These are phyloP conservation scores for Aleiodes sp. DNA, from an alignment of 1,140 invertebrate species.

Conservation along the genomic window DNA sequence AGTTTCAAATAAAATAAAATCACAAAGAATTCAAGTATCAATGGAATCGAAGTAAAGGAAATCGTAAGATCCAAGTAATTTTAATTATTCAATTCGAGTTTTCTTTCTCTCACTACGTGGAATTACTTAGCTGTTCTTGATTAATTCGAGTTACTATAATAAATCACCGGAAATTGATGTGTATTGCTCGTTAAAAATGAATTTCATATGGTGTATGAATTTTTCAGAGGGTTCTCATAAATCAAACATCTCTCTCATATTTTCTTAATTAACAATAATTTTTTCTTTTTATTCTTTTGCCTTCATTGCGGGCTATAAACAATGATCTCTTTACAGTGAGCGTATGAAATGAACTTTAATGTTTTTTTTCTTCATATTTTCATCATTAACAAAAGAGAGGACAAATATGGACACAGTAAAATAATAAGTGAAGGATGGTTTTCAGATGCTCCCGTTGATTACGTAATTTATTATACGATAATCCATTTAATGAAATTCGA, in stretches of 20 bases:
- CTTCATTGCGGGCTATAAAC: constrained; percentile 43
- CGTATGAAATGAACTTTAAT: constrained; percentile 37
- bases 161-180: not conserved
- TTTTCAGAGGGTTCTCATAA: not conserved
- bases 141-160: not conserved
- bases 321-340: constrained; percentile 48
- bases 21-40: constrained; percentile 20
- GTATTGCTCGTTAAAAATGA: not conserved
- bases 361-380: not conserved
- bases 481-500: not conserved
- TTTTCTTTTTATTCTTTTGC: constrained; percentile 40
- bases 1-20: not conserved
- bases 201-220: not conserved
- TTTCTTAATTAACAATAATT: constrained; percentile 47
- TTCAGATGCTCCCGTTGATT: constrained; percentile 26
- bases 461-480: not conserved
- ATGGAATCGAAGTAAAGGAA: constrained; percentile 5
- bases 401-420: constrained; percentile 5
- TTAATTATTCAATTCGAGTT: constrained; percentile 19
- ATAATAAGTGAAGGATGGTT: constrained; percentile 44
- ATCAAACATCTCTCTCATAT: not conserved
- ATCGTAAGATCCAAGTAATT: constrained; percentile 2
- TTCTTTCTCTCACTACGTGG: not conserved
- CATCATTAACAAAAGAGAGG: constrained; percentile 20
- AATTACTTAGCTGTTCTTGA: not conserved